These are phyloP conservation scores for Gopherus evgoodei DNA, from an alignment of 2,113 vertebrate species.

Conservation along the genomic window DNA sequence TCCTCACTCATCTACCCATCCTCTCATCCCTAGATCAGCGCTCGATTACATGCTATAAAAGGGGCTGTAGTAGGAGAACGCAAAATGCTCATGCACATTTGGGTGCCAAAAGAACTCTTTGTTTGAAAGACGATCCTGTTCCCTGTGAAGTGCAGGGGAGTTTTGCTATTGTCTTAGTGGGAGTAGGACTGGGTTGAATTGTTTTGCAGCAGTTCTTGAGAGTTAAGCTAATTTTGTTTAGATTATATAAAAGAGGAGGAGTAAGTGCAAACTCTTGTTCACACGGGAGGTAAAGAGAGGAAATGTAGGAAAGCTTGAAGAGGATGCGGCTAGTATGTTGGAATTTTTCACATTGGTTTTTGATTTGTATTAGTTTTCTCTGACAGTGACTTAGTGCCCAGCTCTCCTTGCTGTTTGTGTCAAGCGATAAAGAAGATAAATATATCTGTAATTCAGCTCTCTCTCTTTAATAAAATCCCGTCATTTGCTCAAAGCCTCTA, in stretches of 20 bases:
- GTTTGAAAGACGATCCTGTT: background rate
- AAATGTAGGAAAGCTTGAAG: constrained; percentile 13
- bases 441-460: constrained; percentile 66
- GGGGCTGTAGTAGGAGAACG: rapidly evolving
- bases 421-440: constrained; percentile 78
- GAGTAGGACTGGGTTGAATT: background rate
- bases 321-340: constrained; percentile 39
- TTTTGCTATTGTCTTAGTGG: background rate
- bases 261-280: background rate
- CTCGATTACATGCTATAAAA: rapidly evolving
- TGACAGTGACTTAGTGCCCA: constrained; percentile 65
- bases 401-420: constrained; percentile 66
- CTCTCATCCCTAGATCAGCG: background rate
- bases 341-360: constrained; percentile 54
- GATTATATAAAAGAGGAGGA: background rate
- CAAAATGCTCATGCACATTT: background rate
- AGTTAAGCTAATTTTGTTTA: background rate
- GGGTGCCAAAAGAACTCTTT: background rate
- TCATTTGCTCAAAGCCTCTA: constrained; percentile 60
- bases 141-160: background rate
- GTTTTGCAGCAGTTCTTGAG: background rate
- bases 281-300: background rate
- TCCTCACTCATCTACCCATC: background rate
- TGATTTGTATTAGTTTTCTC: constrained; percentile 55
- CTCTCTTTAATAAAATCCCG: constrained; percentile 75